Evolutionary conservation across 2,797 vertebrate species (phyloP).

Genomic region (Macropus fuliginosus): DNA sequence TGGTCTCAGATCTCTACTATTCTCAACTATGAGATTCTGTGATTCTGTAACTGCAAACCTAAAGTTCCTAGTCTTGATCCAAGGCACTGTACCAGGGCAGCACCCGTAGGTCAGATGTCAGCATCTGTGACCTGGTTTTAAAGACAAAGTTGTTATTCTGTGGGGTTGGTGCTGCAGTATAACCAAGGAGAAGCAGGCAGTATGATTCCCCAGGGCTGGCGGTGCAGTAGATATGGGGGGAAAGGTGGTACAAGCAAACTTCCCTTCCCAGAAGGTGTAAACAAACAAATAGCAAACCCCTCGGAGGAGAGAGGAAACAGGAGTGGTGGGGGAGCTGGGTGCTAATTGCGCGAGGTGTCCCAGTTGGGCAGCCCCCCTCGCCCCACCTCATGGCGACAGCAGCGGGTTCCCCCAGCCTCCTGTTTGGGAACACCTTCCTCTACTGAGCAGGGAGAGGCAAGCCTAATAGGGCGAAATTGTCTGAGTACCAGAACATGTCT

Average conservation of each 20-base stretch:
- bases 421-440: conserved; percentile 75
- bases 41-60: background rate
- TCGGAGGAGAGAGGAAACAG: background rate
- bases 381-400: background rate
- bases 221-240: background rate
- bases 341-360: background rate
- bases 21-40: too few relatives aligned
- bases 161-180: background rate
- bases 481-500: conserved; percentile 89
- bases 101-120: background rate
- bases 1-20: background rate
- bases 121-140: background rate
- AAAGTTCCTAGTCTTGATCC: background rate
- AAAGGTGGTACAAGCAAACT: background rate
- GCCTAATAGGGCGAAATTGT: conserved; percentile 85
- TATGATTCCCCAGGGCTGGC: background rate
- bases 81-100: too few relatives aligned
- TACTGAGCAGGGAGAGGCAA: conserved; percentile 82
- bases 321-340: background rate
- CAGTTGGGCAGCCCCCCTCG: background rate
- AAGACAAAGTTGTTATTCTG: background rate
- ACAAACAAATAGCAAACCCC: background rate
- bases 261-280: background rate
- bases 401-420: conserved; percentile 38
- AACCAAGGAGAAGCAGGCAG: background rate